Base-by-base conservation (phyloP, 2,113 vertebrate genomes). In the Corythornis vintsioides region DNA sequence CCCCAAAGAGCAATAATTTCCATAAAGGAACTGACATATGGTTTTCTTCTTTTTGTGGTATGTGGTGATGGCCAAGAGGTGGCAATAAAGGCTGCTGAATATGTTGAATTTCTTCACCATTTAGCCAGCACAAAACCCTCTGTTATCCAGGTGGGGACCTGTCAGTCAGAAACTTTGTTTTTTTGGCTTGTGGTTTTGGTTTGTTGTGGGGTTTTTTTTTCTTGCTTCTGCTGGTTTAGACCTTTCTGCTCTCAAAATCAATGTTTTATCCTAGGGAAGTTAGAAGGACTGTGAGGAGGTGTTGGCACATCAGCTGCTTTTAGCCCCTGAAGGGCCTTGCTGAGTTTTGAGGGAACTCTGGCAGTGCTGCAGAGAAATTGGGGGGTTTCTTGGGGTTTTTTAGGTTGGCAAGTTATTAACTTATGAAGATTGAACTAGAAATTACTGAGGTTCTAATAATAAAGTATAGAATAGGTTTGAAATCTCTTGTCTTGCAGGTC, bases 31-130 rank as follows among this genome's bases (percentile, higher is more conserved):
- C 38, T 66, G 42, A 19, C 17, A 24, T 24, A 38, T n/a, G 13
- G 45, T 50, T 88, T 83, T 59, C 2, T 77, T 89, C 19, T 40
- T 86, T 95, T 50, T 59, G 53, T n/a, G 64, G 16, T 89, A 38
- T 21, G 20, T 90, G n/a, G 15, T 11, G 22, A 47, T 79, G 78
- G 43, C 91, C 87, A 77, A 95, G 81, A 95, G 92, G 61, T 88
- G 72, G 94, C 91, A 92, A 92, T 89, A 89, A 84, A 96, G 84
- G 9, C 56, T 2, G 3, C 21, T 66, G 22, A 47, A 42, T 89
- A 35, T 64, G 57, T 88, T 48, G 35, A 6, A 1, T 8, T 5
- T 64, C 56, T 80, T 80, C 60, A 65, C 7, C 6, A 40, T 85
- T 84, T 61, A 77, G 72, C 75, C 85, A 15, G 42, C n/a, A 33